phyloP scores from a whole-genome alignment of 2,797 vertebrate genomes.

The Glyptemys insculpta region DNA sequence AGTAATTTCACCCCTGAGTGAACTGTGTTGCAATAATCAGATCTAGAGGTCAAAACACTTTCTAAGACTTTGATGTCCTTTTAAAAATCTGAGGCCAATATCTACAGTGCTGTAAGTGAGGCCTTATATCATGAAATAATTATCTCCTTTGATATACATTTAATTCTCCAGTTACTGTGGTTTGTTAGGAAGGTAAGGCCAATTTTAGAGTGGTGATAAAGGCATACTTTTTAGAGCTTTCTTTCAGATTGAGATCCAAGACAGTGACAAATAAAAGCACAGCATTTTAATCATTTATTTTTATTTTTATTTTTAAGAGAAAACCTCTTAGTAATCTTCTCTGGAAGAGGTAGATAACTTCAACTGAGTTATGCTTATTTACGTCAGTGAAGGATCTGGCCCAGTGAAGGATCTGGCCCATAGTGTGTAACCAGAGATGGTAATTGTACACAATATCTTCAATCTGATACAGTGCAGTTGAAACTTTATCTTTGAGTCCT shows the following conservation, averaged over 20 bases:
- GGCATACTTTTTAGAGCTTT: background rate
- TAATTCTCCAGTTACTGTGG: background rate
- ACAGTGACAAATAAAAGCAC: background rate
- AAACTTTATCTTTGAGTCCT: constrained; percentile 4
- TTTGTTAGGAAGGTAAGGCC: background rate
- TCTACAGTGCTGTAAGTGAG: background rate
- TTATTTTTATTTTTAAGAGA: background rate
- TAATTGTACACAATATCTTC: background rate
- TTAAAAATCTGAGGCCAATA: background rate
- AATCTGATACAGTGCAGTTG: background rate
- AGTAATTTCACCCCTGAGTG: background rate
- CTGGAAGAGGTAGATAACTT: background rate
- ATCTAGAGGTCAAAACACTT: background rate
- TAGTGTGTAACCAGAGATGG: background rate
- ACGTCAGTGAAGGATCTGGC: background rate
- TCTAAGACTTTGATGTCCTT: background rate
- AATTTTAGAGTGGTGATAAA: background rate
- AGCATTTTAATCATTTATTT: background rate
- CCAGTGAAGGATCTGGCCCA: background rate
- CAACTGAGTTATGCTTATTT: background rate
- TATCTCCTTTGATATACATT: background rate
- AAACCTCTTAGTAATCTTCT: background rate
- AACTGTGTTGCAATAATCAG: background rate
- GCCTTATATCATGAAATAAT: background rate
- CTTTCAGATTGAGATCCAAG: background rate